Evolutionary conservation across 2,888 invertebrate genomes (phyloP), one percentile per base, ranked within the genome.

Genomic region (Netelia inedita): DNA sequence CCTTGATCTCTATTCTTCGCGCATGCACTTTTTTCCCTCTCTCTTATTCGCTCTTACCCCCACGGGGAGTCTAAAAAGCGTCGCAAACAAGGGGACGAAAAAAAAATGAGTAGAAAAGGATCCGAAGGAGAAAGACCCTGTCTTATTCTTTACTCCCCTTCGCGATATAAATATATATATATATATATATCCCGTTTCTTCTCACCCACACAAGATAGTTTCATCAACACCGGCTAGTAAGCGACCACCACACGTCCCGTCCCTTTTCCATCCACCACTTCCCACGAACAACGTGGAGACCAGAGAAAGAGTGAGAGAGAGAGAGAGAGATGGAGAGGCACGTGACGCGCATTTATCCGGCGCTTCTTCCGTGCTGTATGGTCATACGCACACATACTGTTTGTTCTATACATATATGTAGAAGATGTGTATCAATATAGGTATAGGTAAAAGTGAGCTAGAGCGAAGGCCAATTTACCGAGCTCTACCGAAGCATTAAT

Each of bases 311-410:
- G 74, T 14, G 43, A 61, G 78, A 59, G 43, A 46, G 43, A 66
- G 43, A 66, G 19, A 46, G 46, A 63, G 5, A 63, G 61, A 57
- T 35, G 53, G 61, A 75, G 79, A 79, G 86, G 92, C 91, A 92
- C 93, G 93, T 93, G 93, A 93, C 91, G 89, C 83, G 93, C 93
- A 93, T 93, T 92, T 91, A 92, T 92, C 92, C 89, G 88, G 78
- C 80, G 81, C 79, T 78, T 75, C 78, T 86, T 82, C 79, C 79
- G 66, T 68, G 75, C 75, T 72, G 41, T 50, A 73, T 57, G 50
- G 28, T 28, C 19, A 73, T 28, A 59, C 28, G 46, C 66, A 61
- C n/a, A 79, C 61, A 65, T 16, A 65, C 1, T 23, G 55, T 66
- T 78, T 68, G 73, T 53, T 43, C 66, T 46, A 35, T 74, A 61